A percentile compares a stretch with the other conserved stretches of the same genome.
These are phyloP conservation scores for Apogon talboti DNA, from an alignment of 2,797 vertebrate species.

Conservation along the genomic window DNA sequence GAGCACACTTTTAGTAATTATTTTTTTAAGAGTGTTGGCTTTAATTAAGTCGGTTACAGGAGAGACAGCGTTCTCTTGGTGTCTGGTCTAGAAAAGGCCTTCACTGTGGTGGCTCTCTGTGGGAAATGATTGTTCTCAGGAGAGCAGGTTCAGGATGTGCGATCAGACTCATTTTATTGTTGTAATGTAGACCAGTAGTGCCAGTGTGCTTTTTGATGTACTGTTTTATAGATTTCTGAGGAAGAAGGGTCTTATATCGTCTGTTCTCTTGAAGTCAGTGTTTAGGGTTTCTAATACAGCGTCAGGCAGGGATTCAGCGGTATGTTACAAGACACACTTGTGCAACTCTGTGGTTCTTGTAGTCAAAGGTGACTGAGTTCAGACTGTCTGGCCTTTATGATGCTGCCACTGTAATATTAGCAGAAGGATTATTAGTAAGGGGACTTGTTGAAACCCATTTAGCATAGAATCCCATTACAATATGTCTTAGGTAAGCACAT, in stretches of 20 bases:
- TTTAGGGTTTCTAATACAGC: not conserved
- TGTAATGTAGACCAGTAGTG: conserved; percentile 24
- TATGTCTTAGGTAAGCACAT: not conserved
- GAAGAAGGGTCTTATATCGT: not conserved
- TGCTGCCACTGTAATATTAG: conserved; percentile 10
- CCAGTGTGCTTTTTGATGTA: conserved; percentile 7
- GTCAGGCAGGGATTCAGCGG: not conserved
- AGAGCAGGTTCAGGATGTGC: conserved; percentile 16
- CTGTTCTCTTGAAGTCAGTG: not conserved
- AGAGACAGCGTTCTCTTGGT: conserved; percentile 30
- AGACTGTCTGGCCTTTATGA: conserved; percentile 33
- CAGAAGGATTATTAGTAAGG: not conserved
- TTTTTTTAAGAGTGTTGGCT: conserved; percentile 32
- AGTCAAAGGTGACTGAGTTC: conserved; percentile 33
- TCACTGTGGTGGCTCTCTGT: conserved; percentile 34
- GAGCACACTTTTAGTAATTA: conserved; percentile 33
- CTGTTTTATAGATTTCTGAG: not conserved
- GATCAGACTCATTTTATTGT: conserved; percentile 16
- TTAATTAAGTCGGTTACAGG: conserved; percentile 55
- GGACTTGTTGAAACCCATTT: not conserved
- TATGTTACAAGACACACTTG: not conserved
- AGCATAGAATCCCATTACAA: not conserved
- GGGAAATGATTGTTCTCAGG: conserved; percentile 44
- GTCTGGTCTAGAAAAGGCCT: conserved; percentile 38
- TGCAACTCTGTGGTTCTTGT: conserved; percentile 9